Evolutionary conservation across 2,888 invertebrate species (phyloP).

Genomic region (Tortricodes alternella): DNA sequence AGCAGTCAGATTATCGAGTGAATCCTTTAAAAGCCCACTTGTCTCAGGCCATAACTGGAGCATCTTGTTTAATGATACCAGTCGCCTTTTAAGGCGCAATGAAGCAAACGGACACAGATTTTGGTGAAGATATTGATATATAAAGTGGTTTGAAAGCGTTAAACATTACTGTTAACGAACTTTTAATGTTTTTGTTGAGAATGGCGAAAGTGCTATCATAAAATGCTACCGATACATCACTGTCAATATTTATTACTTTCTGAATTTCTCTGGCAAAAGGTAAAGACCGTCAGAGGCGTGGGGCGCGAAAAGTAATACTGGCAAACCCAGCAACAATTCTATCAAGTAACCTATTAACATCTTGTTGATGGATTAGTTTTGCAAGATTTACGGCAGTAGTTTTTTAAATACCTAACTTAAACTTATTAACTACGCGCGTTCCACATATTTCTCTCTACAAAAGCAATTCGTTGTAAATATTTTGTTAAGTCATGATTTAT

Average conservation of each 20-base stretch:
- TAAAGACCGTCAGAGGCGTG: neutral
- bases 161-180: conserved; percentile 7
- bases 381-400: no score
- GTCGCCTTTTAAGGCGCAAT: conserved; percentile 54
- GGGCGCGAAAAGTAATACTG: no score
- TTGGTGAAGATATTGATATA: conserved; percentile 26
- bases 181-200: neutral
- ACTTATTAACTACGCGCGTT: no score
- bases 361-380: no score
- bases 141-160: conserved; percentile 8
- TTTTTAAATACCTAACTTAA: no score
- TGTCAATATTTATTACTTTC: conserved; percentile 9
- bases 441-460: no score
- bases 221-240: conserved; percentile 11
- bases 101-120: conserved; percentile 30
- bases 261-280: neutral
- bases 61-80: conserved; percentile 60
- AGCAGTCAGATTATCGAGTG: conserved; percentile 9
- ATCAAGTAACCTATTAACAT: no score
- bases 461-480: conserved; percentile 26
- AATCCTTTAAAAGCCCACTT: conserved; percentile 60
- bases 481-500: conserved; percentile 39
- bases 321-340: no score
- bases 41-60: conserved; percentile 52
- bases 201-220: neutral